Evolutionary conservation across 2,888 invertebrate genomes (phyloP).

Genomic region (Cosmorhoe ocellata): DNA sequence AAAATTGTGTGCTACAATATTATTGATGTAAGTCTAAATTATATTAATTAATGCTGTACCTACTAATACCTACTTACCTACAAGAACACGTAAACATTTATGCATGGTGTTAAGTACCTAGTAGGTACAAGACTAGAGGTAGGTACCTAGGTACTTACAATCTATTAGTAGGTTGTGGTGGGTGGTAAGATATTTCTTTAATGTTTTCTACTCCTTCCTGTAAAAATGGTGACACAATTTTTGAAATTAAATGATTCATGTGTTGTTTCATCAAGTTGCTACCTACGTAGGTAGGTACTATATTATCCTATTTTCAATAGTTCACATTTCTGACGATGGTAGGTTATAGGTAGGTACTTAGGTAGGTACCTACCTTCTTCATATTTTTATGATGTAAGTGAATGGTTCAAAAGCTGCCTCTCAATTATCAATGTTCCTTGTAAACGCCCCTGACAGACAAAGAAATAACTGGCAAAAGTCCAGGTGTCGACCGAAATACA

Average conservation of each 20-base stretch:
- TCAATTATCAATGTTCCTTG: conserved; percentile 32
- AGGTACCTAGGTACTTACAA: too few species aligned
- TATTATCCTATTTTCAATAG: too few species aligned
- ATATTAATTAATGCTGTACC: too few species aligned
- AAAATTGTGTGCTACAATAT: conserved; percentile 39
- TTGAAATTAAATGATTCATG: conserved; percentile 10
- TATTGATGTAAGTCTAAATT: conserved; percentile 54
- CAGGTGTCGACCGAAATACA: conserved; percentile 33
- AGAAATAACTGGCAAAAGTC: conserved; percentile 43
- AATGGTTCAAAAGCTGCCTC: background rate
- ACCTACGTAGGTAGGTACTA: too few species aligned
- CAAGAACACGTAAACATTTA: background rate
- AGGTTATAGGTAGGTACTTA: too few species aligned
- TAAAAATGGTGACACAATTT: conserved; percentile 7
- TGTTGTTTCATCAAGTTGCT: too few species aligned
- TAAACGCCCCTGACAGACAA: conserved; percentile 32
- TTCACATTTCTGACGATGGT: too few species aligned
- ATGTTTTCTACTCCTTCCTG: conserved; percentile 5
- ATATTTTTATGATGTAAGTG: too few species aligned
- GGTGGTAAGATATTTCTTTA: conserved; percentile 4
- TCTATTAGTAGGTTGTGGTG: background rate
- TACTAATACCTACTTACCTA: too few species aligned
- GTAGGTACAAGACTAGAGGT: too few species aligned
- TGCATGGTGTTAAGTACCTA: too few species aligned
- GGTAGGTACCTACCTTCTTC: too few species aligned